These are phyloP conservation scores for Callosobruchus maculatus DNA, from an alignment of 2,888 invertebrate genomes.

Conservation along the genomic window DNA sequence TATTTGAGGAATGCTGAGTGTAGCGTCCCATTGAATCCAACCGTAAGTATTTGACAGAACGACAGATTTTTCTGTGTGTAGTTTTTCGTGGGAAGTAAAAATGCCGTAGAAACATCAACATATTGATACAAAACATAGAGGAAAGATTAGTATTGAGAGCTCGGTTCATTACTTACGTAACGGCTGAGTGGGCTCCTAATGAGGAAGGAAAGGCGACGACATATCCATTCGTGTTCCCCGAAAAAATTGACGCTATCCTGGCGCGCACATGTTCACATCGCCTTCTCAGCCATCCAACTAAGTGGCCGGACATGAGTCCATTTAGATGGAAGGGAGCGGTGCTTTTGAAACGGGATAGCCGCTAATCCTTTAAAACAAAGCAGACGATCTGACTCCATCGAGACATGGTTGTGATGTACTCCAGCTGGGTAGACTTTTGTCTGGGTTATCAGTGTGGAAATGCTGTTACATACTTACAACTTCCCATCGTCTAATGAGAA, in stretches of 20 bases:
- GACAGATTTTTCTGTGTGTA: too few relatives aligned
- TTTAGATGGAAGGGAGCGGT: constrained; percentile 19
- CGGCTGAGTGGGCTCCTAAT: not conserved
- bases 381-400: constrained; percentile 24
- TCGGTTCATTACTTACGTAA: not conserved
- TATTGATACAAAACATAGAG: too few relatives aligned
- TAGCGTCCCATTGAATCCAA: too few relatives aligned
- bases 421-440: not conserved
- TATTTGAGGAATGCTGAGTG: too few relatives aligned
- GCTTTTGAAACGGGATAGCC: constrained; percentile 32
- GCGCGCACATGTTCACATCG: constrained; percentile 14
- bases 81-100: too few relatives aligned
- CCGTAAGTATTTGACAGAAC: too few relatives aligned
- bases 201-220: constrained; percentile 4
- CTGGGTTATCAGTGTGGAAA: not conserved
- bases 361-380: constrained; percentile 31
- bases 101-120: too few relatives aligned
- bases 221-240: not conserved
- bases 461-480: not conserved
- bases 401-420: not conserved
- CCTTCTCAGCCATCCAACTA: not conserved
- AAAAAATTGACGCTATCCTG: constrained; percentile 16
- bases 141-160: too few relatives aligned
- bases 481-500: not conserved
- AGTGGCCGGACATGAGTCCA: constrained; percentile 27